Percentiles rank a stretch among this genome's conserved stretches.
Conservation (phyloP, 2,797 vertebrate species). For the Octomys mimax region DNA sequence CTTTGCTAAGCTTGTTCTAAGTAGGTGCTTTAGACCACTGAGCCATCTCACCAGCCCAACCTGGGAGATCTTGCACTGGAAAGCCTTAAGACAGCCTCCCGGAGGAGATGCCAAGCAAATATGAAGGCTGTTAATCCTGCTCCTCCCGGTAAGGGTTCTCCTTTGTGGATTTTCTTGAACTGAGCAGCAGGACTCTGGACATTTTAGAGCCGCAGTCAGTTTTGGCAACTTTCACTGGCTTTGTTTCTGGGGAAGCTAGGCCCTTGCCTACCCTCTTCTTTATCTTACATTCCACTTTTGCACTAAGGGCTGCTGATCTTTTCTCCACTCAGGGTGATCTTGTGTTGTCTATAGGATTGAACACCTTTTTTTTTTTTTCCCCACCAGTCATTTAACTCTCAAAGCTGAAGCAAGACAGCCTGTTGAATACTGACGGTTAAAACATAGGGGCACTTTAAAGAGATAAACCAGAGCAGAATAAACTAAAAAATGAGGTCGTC, state of each 20-base stretch:
- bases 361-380: background rate
- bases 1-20: too few species aligned
- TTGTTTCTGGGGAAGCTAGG: background rate
- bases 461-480: background rate
- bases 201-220: background rate
- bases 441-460: background rate
- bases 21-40: too few species aligned
- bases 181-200: background rate
- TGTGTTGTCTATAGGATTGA: background rate
- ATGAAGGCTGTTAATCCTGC: background rate
- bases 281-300: background rate
- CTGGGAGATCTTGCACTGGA: background rate
- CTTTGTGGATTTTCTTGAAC: background rate
- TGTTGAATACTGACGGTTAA: constrained; percentile 6
- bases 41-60: background rate
- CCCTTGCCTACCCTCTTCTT: background rate
- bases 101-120: background rate
- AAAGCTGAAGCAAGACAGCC: constrained; percentile 22
- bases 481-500: background rate
- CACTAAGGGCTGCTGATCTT: background rate
- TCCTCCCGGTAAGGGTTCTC: background rate
- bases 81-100: background rate
- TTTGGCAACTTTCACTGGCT: background rate
- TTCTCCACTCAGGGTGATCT: background rate
- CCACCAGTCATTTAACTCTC: background rate